These are phyloP conservation scores for Ormyrus thymus DNA, from an alignment of 2,888 invertebrate species.

Conservation along the genomic window DNA sequence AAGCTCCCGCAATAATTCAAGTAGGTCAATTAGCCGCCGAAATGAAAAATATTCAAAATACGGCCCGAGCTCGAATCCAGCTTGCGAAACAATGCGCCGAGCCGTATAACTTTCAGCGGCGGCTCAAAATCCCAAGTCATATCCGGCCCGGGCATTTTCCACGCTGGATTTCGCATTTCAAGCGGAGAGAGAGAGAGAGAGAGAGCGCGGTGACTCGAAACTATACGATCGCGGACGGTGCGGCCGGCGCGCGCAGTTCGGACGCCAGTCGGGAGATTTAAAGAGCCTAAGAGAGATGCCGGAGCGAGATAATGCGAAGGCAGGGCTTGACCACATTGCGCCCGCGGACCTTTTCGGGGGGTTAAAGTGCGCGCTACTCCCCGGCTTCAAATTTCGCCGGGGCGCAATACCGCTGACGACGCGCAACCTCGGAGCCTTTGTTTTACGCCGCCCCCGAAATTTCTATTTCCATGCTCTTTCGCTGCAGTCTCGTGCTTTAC, in stretches of 20 bases:
- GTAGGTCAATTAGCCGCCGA: no score
- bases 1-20: no score
- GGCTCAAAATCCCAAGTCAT: no score
- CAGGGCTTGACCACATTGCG: neutral
- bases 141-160: neutral
- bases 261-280: neutral
- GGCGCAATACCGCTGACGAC: neutral
- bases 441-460: neutral
- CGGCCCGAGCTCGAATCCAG: no score
- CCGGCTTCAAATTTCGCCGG: neutral
- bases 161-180: slow-evolving; percentile 2
- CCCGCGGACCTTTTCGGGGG: neutral
- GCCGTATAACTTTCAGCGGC: no score
- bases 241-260: no score
- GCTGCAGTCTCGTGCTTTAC: neutral
- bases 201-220: neutral
- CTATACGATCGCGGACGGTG: neutral
- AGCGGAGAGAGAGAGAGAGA: no score
- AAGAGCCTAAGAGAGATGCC: slow-evolving; percentile 12
- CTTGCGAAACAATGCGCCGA: no score
- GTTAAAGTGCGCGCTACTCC: neutral
- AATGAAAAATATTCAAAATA: no score
- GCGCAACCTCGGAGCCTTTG: neutral
- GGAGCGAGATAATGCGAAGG: slow-evolving; percentile 11
- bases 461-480: neutral